Evolutionary conservation across 2,797 vertebrate genomes (phyloP).

Genomic region (Artibeus lituratus): DNA sequence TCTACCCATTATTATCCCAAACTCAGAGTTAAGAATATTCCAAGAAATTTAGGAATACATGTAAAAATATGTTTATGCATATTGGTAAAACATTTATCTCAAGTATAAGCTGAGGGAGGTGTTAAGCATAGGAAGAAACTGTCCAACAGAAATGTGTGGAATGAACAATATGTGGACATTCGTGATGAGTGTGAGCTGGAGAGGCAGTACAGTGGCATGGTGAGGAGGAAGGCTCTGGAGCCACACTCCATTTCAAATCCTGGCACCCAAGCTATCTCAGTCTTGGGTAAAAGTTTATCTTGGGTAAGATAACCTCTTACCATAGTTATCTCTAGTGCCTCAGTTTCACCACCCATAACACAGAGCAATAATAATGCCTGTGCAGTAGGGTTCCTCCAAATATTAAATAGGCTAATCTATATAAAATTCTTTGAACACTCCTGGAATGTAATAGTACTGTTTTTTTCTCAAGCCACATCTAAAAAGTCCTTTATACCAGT

Average conservation of each 20-base stretch:
- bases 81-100: not conserved
- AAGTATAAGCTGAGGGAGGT: not conserved
- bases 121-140: not conserved
- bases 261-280: not conserved
- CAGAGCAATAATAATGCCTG: not conserved
- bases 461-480: not conserved
- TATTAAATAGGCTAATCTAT: not conserved
- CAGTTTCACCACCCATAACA: not conserved
- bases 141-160: not conserved
- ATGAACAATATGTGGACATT: not conserved
- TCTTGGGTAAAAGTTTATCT: not conserved
- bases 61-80: not conserved
- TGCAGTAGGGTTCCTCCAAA: not conserved
- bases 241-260: not conserved
- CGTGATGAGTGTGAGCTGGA: not conserved
- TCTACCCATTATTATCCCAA: not conserved
- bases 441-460: not conserved
- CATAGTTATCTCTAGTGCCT: not conserved
- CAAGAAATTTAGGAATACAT: not conserved
- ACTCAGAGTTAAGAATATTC: not conserved
- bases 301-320: too few relatives aligned
- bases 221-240: not conserved
- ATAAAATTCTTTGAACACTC: not conserved
- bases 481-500: not conserved
- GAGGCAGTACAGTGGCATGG: too few relatives aligned